phyloP scores from a whole-genome alignment of 2,888 invertebrate genomes.

The Chesias legatella region DNA sequence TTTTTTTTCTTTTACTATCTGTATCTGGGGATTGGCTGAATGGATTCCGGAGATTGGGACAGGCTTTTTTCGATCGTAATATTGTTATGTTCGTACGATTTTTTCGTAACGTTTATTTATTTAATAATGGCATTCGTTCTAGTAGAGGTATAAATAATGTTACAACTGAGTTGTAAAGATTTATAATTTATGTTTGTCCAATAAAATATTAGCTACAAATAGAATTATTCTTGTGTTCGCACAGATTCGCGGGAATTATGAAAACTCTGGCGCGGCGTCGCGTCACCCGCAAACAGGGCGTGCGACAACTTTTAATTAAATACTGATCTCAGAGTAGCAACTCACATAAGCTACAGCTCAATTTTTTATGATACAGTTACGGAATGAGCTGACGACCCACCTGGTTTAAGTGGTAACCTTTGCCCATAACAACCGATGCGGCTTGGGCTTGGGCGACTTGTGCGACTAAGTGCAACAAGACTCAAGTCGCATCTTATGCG shows the following conservation, averaged over 20 bases:
- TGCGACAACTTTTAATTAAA: conserved; percentile 74
- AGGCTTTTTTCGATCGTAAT: conserved; percentile 7
- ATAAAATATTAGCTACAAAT: conserved; percentile 13
- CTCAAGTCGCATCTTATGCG: too few species aligned
- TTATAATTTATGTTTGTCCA: too few species aligned
- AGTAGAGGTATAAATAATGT: too few species aligned
- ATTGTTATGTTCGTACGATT: neutral
- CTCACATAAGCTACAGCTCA: neutral
- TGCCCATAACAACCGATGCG: too few species aligned
- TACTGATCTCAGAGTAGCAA: conserved; percentile 31
- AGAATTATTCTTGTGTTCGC: conserved; percentile 21
- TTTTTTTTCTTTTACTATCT: conserved; percentile 39
- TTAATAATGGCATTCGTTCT: too few species aligned
- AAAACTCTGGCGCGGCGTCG: conserved; percentile 41
- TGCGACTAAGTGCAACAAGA: too few species aligned
- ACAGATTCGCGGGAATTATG: conserved; percentile 41
- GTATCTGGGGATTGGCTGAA: conserved; percentile 16
- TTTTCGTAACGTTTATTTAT: too few species aligned
- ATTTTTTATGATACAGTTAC: too few species aligned
- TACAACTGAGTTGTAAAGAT: too few species aligned
- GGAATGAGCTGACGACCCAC: too few species aligned
- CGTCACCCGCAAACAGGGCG: conserved; percentile 51
- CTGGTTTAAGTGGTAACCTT: too few species aligned
- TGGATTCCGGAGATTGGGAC: conserved; percentile 14
- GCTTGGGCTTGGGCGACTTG: too few species aligned